Percentiles rank a stretch among this genome's conserved stretches.
phyloP scores from a whole-genome alignment of 2,888 invertebrate species.

The Crepidodera aurea region DNA sequence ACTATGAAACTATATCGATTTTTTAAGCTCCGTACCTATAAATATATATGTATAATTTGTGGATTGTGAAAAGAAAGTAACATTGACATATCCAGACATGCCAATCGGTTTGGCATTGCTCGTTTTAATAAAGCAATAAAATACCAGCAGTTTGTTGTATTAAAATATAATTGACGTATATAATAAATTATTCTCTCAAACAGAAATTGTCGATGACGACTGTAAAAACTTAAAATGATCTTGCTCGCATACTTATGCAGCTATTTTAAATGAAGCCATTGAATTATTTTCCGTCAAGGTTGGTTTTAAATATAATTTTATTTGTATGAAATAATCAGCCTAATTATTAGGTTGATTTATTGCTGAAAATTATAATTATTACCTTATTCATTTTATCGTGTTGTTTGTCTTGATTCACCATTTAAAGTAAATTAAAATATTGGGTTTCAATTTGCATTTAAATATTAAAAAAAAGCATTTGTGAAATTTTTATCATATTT shows the following conservation, averaged over 20 bases:
- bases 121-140: constrained; percentile 39
- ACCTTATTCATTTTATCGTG: not conserved
- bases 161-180: constrained; percentile 39
- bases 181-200: constrained; percentile 32
- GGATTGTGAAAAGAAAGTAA: constrained; percentile 30
- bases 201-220: constrained; percentile 23
- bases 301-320: constrained; percentile 6
- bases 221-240: constrained; percentile 21
- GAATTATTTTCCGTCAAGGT: constrained; percentile 10
- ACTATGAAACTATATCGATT: not conserved
- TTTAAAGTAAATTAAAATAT: too few relatives aligned
- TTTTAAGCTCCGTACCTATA: constrained; percentile 8
- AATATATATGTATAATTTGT: constrained; percentile 13
- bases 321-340: not conserved
- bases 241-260: constrained; percentile 14
- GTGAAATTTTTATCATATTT: too few relatives aligned
- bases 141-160: constrained; percentile 34
- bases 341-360: not conserved
- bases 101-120: constrained; percentile 36
- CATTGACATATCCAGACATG: constrained; percentile 36
- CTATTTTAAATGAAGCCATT: constrained; percentile 20
- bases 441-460: too few relatives aligned
- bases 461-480: too few relatives aligned
- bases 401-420: too few relatives aligned
- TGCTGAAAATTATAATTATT: not conserved